Evolutionary conservation across 2,797 vertebrate genomes (phyloP), one percentile per base, ranked within the genome.

Genomic region (Ceryle rudis): DNA sequence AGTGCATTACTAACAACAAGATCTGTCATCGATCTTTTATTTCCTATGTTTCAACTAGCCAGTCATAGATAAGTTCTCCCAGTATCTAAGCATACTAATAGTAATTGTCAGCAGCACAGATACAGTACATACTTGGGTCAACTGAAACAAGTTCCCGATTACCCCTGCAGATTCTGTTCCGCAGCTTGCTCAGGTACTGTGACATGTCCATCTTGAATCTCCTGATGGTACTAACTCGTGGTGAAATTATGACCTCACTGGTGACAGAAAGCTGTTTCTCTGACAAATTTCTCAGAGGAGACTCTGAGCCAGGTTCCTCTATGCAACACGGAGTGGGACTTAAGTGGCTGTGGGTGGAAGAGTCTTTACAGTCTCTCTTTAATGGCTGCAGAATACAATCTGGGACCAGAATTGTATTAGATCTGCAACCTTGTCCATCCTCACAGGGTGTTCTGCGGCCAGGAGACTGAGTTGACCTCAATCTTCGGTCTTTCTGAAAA

Each of bases 81-180:
- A 72, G 31, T 5, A 46, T n/a, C 69, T 83, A 92, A 49, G 46
- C 9, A 20, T 21, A 89, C 35, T 78, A 83, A 17, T 5, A 81
- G n/a, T 8, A 92, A 91, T 3, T 25, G 42, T 7, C 58, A 83
- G 12, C 86, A 94, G 46, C 77, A 82, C 28, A 55, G 64, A 39
- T 0, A 82, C 20, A 88, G 80, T 94, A 98, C 98, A 97, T 98
- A 98, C 98, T 98, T 98, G 98, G 97, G 77, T 98, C 98, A 94
- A 80, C 31, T 52, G 97, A 97, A 92, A 97, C 89, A 86, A 95
- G 83, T 8, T 90, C 91, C 16, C 75, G 93, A 84, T 93, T 98
- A 80, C 91, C 97, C 84, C 97, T 95, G 97, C 26, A 93, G 86
- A 92, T 62, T 88, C 87, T 97, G 89, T 70, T 93, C 86, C 81